Base-by-base conservation (phyloP, 2,888 invertebrate species). In the Yponomeuta cagnagella region DNA sequence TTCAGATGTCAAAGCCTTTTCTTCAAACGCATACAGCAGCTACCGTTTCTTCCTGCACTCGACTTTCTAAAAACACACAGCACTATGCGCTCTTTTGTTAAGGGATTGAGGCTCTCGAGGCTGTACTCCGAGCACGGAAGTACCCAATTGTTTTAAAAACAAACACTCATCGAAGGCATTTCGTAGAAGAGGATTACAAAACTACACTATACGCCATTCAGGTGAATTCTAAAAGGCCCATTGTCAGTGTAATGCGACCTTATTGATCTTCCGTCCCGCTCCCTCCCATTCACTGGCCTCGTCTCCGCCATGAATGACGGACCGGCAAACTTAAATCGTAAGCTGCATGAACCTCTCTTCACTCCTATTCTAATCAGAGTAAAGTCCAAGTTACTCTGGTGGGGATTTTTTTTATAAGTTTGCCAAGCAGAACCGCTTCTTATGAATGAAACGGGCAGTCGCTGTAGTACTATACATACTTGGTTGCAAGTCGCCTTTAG, bases 401-500 rank as follows among this genome's bases (percentile, higher is more conserved):
- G 33, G 43, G 12, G 43, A 33, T 12, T 67, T 67, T 15, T n/a
- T 15, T 43, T 9, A 15, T 43, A 70, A 63, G 63, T 70, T 70
- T 30, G 70, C 23, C 15, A 63, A 37, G 43, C 43, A 63, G 66
- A 37, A 64, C 64, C 43, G 88, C 87, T 91, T 90, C 90, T 92
- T 90, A 92, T 93, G 92, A 92, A 92, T 92, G 91, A 88, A 58
- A 82, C 78, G 80, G 82, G 87, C 87, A 85, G 86, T 86, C 84
- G 83, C 85, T 83, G 82, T 87, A 83, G 87, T 90, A 90, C 88
- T 90, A 90, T 90, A 88, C 80, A 83, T 89, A 87, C 88, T 31
- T 70, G 68, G 79, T 87, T 73, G 72, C 64, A 70, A 69, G 48
- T 63, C 70, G 48, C 43, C 63, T 67, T 15, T 67, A 71, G 31